Conservation (phyloP, 2,888 invertebrate species). For the Conomelus anceps region DNA sequence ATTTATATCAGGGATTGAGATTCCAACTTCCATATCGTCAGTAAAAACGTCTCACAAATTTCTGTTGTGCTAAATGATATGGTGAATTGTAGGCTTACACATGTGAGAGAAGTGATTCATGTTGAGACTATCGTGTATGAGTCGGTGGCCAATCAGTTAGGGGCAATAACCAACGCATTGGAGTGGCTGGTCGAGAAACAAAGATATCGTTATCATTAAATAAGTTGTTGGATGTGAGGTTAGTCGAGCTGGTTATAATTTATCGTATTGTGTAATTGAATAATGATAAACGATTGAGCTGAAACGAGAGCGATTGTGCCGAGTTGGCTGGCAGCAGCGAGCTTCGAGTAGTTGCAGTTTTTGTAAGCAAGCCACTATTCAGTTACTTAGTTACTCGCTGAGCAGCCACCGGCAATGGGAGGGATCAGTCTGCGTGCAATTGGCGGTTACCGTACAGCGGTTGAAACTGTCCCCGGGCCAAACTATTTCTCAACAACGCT, state of each 20-base stretch:
- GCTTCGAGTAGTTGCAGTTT: background rate
- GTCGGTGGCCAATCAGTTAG: background rate
- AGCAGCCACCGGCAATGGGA: background rate
- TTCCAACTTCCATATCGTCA: too few species aligned
- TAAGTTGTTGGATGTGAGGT: background rate
- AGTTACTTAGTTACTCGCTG: background rate
- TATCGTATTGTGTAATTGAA: background rate
- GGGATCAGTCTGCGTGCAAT: background rate
- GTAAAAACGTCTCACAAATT: background rate
- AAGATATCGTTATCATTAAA: background rate
- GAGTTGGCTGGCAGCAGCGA: background rate
- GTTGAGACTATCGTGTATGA: background rate
- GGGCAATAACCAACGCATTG: background rate
- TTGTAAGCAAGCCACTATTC: background rate
- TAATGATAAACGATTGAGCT: background rate
- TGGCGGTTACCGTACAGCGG: background rate
- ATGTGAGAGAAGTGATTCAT: background rate
- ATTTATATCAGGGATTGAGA: too few species aligned
- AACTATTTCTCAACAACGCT: too few species aligned
- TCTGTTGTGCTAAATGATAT: background rate
- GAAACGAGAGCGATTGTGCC: background rate
- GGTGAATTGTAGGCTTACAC: background rate
- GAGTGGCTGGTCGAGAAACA: background rate
- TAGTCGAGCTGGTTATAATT: background rate
- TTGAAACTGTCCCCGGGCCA: background rate